Conservation (phyloP, 2,797 vertebrate genomes). For the Chaenodraco wilsoni region DNA sequence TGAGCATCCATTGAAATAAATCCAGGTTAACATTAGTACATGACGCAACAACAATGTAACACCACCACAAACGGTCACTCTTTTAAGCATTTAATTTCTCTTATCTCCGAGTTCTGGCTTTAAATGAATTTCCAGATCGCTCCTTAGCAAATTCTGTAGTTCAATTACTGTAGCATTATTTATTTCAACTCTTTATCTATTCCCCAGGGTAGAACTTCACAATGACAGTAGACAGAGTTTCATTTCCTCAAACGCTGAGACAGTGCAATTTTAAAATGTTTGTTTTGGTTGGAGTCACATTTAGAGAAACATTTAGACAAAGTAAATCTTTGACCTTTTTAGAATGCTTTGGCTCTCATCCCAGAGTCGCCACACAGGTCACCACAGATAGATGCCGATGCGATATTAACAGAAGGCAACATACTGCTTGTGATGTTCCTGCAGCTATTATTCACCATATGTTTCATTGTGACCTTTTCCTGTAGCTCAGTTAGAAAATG, state of each 20-base stretch:
- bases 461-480: conserved; percentile 65
- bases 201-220: conserved; percentile 29
- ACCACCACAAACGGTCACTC: not conserved
- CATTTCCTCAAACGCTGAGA: conserved; percentile 47
- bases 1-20: conserved; percentile 20
- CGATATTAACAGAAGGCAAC: conserved; percentile 67
- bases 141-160: conserved; percentile 20
- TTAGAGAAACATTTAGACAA: conserved; percentile 65
- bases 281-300: conserved; percentile 66
- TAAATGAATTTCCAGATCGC: conserved; percentile 9
- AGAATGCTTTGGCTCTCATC: conserved; percentile 66
- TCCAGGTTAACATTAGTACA: conserved; percentile 16
- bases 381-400: conserved; percentile 56
- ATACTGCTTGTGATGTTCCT: conserved; percentile 51
- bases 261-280: conserved; percentile 61
- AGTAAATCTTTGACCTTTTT: conserved; percentile 78
- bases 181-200: conserved; percentile 51
- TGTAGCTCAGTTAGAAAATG: conserved; percentile 37
- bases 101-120: not conserved
- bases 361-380: conserved; percentile 57
- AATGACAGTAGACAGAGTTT: conserved; percentile 41
- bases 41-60: conserved; percentile 12
- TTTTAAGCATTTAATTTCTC: conserved; percentile 3
- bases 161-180: conserved; percentile 43
- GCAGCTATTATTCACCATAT: conserved; percentile 52